A percentile compares a stretch with the other conserved stretches of the same genome.
These are phyloP conservation scores for Pocillopora verrucosa DNA, from an alignment of 64 coral and sea anemone genomes.

Conservation along the genomic window DNA sequence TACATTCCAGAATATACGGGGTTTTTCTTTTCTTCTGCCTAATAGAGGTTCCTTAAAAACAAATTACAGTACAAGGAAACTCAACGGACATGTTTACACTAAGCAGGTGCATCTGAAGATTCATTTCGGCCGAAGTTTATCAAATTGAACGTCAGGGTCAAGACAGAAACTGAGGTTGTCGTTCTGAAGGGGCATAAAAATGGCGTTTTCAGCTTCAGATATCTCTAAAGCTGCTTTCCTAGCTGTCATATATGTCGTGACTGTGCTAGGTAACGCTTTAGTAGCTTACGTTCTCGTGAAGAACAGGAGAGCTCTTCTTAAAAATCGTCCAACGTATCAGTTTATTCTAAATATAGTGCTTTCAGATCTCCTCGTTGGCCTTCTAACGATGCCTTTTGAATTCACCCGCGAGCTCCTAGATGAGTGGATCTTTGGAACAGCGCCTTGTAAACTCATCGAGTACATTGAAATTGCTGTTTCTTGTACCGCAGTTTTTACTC, in stretches of 20 bases:
- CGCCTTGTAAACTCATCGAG: slow-evolving; percentile 27
- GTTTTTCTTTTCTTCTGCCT: too few species aligned
- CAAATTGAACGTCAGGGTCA: not conserved
- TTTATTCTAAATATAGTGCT: slow-evolving; percentile 40
- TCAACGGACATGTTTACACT: too few species aligned
- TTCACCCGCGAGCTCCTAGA: slow-evolving; percentile 7
- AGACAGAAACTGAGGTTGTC: not conserved
- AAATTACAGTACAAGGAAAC: too few species aligned
- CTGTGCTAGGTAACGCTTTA: not conserved
- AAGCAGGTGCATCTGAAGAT: too few species aligned
- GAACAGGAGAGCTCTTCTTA: not conserved
- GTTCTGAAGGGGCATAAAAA: not conserved
- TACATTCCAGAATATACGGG: not conserved
- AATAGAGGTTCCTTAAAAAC: too few species aligned
- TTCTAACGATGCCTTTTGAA: slow-evolving; percentile 59
- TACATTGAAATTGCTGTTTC: slow-evolving; percentile 50
- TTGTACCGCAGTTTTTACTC: slow-evolving; percentile 40
- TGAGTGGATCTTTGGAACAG: slow-evolving; percentile 40
- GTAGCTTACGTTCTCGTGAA: not conserved
- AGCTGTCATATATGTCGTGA: not conserved
- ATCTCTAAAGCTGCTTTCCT: not conserved
- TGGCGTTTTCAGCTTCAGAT: not conserved
- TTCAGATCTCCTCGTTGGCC: slow-evolving; percentile 33
- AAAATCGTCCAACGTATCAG: slow-evolving; percentile 29
- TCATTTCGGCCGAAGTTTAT: not conserved